Percentiles rank a stretch among this genome's conserved stretches.
Conservation (phyloP, 2,888 invertebrate species). For the Osmoderma eremita region DNA sequence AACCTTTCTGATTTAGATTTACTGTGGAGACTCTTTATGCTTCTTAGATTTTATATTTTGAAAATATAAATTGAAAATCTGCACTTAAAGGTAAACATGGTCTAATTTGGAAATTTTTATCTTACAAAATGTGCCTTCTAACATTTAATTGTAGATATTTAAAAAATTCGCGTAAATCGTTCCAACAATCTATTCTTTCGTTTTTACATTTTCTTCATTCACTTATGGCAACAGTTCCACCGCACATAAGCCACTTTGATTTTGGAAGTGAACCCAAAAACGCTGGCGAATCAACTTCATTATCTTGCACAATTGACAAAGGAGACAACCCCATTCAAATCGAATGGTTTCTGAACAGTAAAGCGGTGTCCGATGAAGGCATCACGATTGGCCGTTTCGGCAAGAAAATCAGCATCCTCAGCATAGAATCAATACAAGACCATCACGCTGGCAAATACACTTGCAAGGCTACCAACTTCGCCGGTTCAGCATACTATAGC, state of each 20-base stretch:
- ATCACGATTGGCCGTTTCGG: slow-evolving; percentile 62
- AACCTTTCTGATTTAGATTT: too few relatives aligned
- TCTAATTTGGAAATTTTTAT: too few relatives aligned
- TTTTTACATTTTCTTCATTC: neutral
- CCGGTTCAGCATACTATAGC: slow-evolving; percentile 72
- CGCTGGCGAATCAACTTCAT: slow-evolving; percentile 75
- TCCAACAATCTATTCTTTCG: neutral
- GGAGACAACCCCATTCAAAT: slow-evolving; percentile 75
- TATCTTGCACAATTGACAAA: slow-evolving; percentile 74
- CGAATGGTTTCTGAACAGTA: slow-evolving; percentile 71
- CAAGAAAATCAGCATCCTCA: slow-evolving; percentile 68
- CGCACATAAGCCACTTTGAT: slow-evolving; percentile 80
- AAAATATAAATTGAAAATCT: too few relatives aligned
- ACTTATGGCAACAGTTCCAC: slow-evolving; percentile 69
- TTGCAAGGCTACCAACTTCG: slow-evolving; percentile 75
- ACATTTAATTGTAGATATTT: too few relatives aligned
- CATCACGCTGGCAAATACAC: slow-evolving; percentile 78
- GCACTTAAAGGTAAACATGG: too few relatives aligned
- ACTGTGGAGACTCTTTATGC: too few relatives aligned
- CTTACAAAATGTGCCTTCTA: too few relatives aligned
- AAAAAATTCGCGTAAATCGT: too few relatives aligned
- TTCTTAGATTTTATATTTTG: too few relatives aligned
- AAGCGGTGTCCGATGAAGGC: slow-evolving; percentile 68
- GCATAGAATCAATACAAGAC: slow-evolving; percentile 72
- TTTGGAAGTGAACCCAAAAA: slow-evolving; percentile 72